These are phyloP conservation scores for Austrofundulus limnaeus DNA, from an alignment of 2,113 vertebrate species.

Conservation along the genomic window DNA sequence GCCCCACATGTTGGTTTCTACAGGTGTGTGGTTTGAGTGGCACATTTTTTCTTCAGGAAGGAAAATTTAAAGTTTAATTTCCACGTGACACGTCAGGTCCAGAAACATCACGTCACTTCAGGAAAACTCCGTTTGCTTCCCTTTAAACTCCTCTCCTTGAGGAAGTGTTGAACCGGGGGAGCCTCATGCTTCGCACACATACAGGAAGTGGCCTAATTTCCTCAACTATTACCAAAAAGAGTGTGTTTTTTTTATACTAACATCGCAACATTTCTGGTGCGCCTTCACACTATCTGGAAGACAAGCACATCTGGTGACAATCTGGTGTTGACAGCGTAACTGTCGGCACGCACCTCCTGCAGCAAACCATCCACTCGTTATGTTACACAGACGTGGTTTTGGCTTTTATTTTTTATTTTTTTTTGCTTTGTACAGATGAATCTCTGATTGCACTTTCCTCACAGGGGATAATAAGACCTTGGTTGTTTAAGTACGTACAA, in stretches of 20 bases:
- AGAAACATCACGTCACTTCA: too few relatives aligned
- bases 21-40: constrained; percentile 5
- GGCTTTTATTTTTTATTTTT: constrained; percentile 2
- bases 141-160: constrained; percentile 2
- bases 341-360: constrained; percentile 57
- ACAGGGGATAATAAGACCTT: too few relatives aligned
- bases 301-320: constrained; percentile 65
- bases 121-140: constrained; percentile 14
- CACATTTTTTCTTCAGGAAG: constrained; percentile 46
- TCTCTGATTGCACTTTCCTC: background rate
- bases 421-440: constrained; percentile 61
- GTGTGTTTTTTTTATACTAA: constrained; percentile 30
- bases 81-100: constrained; percentile 38
- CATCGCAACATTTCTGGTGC: constrained; percentile 37
- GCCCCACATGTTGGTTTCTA: constrained; percentile 14
- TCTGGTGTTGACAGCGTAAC: constrained; percentile 58
- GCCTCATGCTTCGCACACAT: constrained; percentile 26
- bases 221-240: constrained; percentile 35
- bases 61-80: constrained; percentile 42
- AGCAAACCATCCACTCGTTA: constrained; percentile 41
- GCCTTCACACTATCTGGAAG: constrained; percentile 22
- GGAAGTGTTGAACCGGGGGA: constrained; percentile 9
- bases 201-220: constrained; percentile 58
- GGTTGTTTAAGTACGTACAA: too few relatives aligned
- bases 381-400: constrained; percentile 40